Base-by-base conservation (phyloP, 2,113 vertebrate genomes). In the Cryptoleucopteryx plumbea region DNA sequence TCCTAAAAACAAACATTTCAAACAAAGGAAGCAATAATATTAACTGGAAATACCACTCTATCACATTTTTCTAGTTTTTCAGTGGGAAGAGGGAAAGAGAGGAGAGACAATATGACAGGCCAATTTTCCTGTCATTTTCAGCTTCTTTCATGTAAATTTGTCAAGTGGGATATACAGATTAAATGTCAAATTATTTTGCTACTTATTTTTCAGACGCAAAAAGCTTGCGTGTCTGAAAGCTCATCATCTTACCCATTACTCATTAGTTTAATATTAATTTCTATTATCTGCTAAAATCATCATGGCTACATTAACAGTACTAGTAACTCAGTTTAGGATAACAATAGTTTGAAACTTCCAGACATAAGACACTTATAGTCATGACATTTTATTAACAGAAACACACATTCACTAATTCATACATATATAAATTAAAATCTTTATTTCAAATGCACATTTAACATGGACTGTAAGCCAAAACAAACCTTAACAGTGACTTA, bases 401-500 rank as follows among this genome's bases (percentile, higher is more conserved):
- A 82, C 25, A 86, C n/a, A 55, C 52, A 78, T 59, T 50, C 12
- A 50, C 9, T 25, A 55, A 40, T 48, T 66, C n/a, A 45, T 6
- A 47, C 1, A 16, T 6, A 17, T 6, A 29, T 2, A 43, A 58
- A 82, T 42, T 17, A 61, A 77, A 89, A 29, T 2, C 55, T 94
- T 83, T 68, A 63, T 79, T 91, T 78, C 16, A 55, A 91, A 82
- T 6, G 1, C 81, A 62, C 34, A 65, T 53, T 90, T 61, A 48
- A 68, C 16, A 45, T 19, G 83, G 40, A 38, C 5, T 34, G 21
- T 7, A 68, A 84, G 17, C 29, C 68, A 90, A 97, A 97, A 72
- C 42, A 91, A 82, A 86, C 91, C 65, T 96, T 84, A 86, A 84
- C 52, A 88, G 22, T 77, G 74, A 99, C 99, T 99, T 98, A 99